These are phyloP conservation scores for Tridacna gigas DNA, from an alignment of 2,888 invertebrate genomes.

Conservation along the genomic window DNA sequence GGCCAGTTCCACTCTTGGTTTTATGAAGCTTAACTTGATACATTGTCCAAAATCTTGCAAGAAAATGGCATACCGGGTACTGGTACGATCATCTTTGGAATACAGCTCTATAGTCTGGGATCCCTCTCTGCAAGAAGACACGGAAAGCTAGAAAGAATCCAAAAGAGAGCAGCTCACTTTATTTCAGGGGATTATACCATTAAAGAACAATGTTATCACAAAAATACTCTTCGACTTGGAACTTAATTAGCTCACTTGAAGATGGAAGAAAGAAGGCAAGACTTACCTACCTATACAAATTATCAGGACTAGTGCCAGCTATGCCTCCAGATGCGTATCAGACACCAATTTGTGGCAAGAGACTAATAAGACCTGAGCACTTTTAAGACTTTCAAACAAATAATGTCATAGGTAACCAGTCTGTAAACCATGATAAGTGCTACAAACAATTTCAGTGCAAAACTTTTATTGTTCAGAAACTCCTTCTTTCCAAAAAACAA, in stretches of 20 bases:
- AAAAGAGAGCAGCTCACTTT: neutral
- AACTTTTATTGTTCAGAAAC: neutral
- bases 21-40: neutral
- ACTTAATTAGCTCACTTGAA: neutral
- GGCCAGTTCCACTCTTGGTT: neutral
- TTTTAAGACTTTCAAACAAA: neutral
- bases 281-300: neutral
- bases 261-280: neutral
- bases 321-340: neutral
- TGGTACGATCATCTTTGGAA: neutral
- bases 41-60: neutral
- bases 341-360: neutral
- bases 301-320: neutral
- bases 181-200: neutral
- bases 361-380: neutral
- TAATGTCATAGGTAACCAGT: too few species aligned
- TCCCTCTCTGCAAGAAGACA: neutral
- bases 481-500: neutral
- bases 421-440: too few species aligned
- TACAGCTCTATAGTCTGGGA: slow-evolving; percentile 5
- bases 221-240: neutral
- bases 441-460: too few species aligned
- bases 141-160: neutral
- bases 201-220: too few species aligned
- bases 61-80: neutral